A percentile compares a stretch with the other conserved stretches of the same genome.
These are phyloP conservation scores for Monochamus saltuarius DNA, from an alignment of 1,140 invertebrate genomes.

Conservation along the genomic window DNA sequence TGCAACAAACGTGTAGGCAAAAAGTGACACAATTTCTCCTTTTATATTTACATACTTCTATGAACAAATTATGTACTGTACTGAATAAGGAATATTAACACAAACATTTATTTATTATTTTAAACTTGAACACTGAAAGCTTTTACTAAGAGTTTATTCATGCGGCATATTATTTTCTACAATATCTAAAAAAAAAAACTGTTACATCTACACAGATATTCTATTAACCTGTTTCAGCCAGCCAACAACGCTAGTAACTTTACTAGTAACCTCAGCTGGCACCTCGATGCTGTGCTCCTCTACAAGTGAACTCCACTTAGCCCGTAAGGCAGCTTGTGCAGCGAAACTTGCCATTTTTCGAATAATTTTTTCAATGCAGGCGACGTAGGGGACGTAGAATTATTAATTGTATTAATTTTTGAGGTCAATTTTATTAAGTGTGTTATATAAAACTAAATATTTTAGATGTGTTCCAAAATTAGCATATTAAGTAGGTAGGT, in stretches of 20 bases:
- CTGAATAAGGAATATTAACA: too few relatives aligned
- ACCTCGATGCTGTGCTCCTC: slow-evolving; percentile 65
- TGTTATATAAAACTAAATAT: neutral
- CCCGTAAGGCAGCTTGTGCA: slow-evolving; percentile 63
- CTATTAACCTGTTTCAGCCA: slow-evolving; percentile 71
- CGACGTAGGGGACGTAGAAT: neutral
- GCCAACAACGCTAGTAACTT: slow-evolving; percentile 69
- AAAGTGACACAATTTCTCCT: too few relatives aligned
- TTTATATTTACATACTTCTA: too few relatives aligned
- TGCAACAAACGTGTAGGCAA: too few relatives aligned
- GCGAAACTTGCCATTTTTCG: slow-evolving; percentile 64
- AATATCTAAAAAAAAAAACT: too few relatives aligned
- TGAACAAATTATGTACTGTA: too few relatives aligned
- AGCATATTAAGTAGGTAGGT: neutral
- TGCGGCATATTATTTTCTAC: too few relatives aligned
- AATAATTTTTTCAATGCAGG: neutral
- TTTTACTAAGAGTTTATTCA: too few relatives aligned
- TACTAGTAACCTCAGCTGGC: slow-evolving; percentile 65
- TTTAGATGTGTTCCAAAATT: neutral
- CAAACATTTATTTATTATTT: too few relatives aligned
- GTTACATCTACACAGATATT: too few relatives aligned
- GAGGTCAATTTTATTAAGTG: neutral
- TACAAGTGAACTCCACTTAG: slow-evolving; percentile 66
- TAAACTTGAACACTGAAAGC: too few relatives aligned
- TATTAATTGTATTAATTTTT: neutral